Base-by-base conservation (phyloP, 2,888 invertebrate genomes). In the Sericinus montela region DNA sequence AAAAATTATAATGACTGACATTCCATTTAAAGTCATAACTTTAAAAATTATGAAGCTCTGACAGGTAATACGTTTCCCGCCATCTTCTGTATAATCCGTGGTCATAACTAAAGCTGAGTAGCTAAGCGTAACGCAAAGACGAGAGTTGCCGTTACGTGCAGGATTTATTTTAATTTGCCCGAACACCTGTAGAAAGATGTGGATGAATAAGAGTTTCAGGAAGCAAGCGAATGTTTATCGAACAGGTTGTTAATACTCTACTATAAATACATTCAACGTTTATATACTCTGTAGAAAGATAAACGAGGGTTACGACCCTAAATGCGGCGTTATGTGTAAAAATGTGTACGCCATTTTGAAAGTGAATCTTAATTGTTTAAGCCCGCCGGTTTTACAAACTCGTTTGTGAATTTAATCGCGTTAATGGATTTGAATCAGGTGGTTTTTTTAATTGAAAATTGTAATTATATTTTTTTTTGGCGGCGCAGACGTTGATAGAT, bases 181-280 rank as follows among this genome's bases (percentile, higher is more conserved):
- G 43, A 43, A 34, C 54, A 52, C 48, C 53, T 57, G 54, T 44
- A 48, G 40, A 46, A 38, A 50, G 53, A 45, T 39, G 42, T 16
- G 32, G 48, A 51, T 51, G 51, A 55, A 46, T 53, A 52, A 55
- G 45, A 30, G 51, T 35, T 45, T 45, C 46, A 55, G 56, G 55
- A 53, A 56, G 56, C 49, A 54, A 51, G 48, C 45, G 28, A 54
- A 43, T 52, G 52, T 46, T 52, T 51, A 56, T 57, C 51, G 51
- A 55, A 44, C 57, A 52, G 42, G 48, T 49, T 54, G 52, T 55
- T 56, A 57, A 54, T 57, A 57, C 48, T 11, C 15, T 42, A 51
- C 60, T 60, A 58, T 58, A 56, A 55, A 55, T 52, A 57, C 40
- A 30, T 52, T 16, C n/a, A 30, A 29, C 11, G 53, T 56, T 58